Evolutionary conservation across 2,888 invertebrate genomes (phyloP).

Genomic region (Criorhina ranunculi): DNA sequence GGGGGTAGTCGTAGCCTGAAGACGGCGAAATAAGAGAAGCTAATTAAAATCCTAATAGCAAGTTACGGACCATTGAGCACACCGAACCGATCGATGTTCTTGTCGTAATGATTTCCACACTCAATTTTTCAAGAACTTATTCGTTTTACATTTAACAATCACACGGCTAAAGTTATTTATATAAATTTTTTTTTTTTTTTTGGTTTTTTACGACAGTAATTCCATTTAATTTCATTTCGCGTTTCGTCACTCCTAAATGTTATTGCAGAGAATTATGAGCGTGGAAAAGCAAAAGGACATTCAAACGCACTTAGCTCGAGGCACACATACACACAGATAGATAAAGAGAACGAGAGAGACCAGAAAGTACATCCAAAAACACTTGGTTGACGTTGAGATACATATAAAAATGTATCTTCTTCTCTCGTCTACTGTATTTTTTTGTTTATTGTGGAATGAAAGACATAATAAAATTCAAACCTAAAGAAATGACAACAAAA

Average conservation of each 20-base stretch:
- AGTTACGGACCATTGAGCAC: conserved; percentile 49
- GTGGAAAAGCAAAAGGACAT: conserved; percentile 43
- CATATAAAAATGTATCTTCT: conserved; percentile 37
- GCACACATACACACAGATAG: neutral
- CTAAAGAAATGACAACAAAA: conserved; percentile 9
- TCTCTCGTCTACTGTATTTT: conserved; percentile 5
- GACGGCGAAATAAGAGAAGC: conserved; percentile 33
- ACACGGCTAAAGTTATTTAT: neutral
- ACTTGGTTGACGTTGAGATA: conserved; percentile 18
- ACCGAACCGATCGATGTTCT: conserved; percentile 37
- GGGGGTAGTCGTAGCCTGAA: too few species aligned
- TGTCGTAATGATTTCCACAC: conserved; percentile 40
- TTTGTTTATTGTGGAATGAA: conserved; percentile 52
- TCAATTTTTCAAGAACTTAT: conserved; percentile 43
- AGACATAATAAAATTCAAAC: conserved; percentile 58
- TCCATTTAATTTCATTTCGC: conserved; percentile 40
- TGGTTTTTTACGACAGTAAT: conserved; percentile 37
- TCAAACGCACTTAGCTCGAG: conserved; percentile 23
- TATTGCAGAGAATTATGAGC: conserved; percentile 62
- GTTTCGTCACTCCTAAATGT: conserved; percentile 56
- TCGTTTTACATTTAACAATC: neutral
- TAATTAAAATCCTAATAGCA: conserved; percentile 65
- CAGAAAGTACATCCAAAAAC: conserved; percentile 41
- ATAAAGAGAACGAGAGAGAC: neutral
- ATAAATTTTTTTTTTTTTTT: neutral